Conservation (phyloP, 2,113 vertebrate species). For the Tiliqua scincoides region DNA sequence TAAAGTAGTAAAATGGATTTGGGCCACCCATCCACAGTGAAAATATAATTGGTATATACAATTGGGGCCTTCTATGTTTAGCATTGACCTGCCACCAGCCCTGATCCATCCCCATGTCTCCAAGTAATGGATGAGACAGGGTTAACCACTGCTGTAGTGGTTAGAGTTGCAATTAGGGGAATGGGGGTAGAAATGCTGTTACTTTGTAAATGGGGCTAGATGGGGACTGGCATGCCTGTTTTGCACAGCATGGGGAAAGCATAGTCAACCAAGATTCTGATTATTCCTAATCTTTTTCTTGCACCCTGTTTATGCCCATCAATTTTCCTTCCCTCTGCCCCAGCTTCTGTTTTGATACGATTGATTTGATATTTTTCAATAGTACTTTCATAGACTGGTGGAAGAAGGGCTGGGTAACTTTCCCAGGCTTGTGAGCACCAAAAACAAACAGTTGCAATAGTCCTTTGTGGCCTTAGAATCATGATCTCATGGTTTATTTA, state of each 20-base stretch:
- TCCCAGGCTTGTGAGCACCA: neutral
- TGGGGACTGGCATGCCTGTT: neutral
- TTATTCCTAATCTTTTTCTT: neutral
- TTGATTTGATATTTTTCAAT: neutral
- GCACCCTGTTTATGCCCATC: neutral
- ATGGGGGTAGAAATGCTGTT: neutral
- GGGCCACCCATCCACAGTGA: neutral
- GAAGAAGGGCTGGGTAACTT: neutral
- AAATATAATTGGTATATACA: neutral
- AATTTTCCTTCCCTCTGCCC: neutral
- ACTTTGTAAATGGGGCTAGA: neutral
- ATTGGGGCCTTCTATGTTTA: neutral
- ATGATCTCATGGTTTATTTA: neutral
- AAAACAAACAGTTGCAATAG: conserved; percentile 5
- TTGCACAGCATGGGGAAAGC: neutral
- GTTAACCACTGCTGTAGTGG: neutral
- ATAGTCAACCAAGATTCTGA: neutral
- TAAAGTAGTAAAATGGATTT: neutral
- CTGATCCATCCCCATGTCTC: neutral
- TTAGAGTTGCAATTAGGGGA: neutral
- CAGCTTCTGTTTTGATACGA: neutral
- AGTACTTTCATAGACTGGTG: neutral
- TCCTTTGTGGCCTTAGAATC: conserved; percentile 27
- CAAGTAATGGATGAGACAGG: neutral
- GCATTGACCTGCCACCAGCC: neutral